Evolutionary conservation across 2,113 vertebrate species (phyloP).

Genomic region (Lutjanus erythropterus): DNA sequence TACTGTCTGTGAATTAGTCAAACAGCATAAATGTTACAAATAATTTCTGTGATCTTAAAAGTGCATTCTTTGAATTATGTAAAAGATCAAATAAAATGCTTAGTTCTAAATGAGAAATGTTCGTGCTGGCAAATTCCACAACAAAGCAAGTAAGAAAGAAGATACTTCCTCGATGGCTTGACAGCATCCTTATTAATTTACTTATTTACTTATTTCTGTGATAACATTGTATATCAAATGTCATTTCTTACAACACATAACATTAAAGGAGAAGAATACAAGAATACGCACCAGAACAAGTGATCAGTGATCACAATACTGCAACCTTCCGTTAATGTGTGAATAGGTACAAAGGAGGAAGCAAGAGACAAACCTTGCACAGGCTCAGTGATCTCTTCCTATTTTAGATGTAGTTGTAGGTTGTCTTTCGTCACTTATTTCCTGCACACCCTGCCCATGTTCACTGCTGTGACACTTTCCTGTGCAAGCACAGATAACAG

Average conservation of each 20-base stretch:
- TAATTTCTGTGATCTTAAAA: slow-evolving; percentile 15
- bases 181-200: slow-evolving; percentile 23
- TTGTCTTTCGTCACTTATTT: slow-evolving; percentile 74
- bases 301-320: slow-evolving; percentile 1
- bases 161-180: slow-evolving; percentile 41
- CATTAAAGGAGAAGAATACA: neutral
- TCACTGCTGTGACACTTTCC: slow-evolving; percentile 60
- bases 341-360: slow-evolving; percentile 51
- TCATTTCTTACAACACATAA: neutral
- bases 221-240: neutral
- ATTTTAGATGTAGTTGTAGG: slow-evolving; percentile 71
- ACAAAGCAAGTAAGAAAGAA: slow-evolving; percentile 24
- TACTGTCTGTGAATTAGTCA: slow-evolving; percentile 37
- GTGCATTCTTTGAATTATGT: neutral
- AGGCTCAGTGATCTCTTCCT: slow-evolving; percentile 65
- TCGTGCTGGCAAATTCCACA: slow-evolving; percentile 1
- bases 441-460: slow-evolving; percentile 72
- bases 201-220: slow-evolving; percentile 7
- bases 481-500: slow-evolving; percentile 43
- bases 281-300: slow-evolving; percentile 37
- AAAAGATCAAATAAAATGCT: neutral
- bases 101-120: neutral
- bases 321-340: neutral
- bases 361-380: slow-evolving; percentile 40
- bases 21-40: neutral